phyloP scores from a whole-genome alignment of 2,888 invertebrate genomes.

The Phanerotoma sp. region DNA sequence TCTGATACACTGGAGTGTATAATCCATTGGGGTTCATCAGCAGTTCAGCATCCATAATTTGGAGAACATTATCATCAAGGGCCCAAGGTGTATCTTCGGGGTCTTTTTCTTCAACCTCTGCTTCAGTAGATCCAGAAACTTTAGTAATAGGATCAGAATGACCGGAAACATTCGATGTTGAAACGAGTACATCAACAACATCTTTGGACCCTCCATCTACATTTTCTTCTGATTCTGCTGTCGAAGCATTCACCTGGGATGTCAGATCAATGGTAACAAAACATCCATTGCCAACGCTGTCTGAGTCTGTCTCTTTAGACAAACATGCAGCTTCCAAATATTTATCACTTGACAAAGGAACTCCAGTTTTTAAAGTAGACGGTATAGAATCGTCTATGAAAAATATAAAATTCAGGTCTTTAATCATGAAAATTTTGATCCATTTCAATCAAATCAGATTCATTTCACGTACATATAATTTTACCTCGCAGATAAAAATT shows the following conservation, averaged over 20 bases:
- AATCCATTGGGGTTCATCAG: too few species aligned
- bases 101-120: background rate
- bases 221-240: background rate
- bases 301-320: background rate
- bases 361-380: too few species aligned
- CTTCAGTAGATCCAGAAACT: background rate
- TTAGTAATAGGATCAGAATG: background rate
- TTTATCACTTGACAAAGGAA: background rate
- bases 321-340: background rate
- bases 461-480: background rate
- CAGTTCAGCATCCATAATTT: background rate
- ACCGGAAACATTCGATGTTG: background rate
- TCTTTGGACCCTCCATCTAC: background rate
- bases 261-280: background rate
- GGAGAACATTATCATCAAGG: background rate
- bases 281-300: background rate
- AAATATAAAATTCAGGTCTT: background rate
- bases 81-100: background rate
- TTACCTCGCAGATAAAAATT: background rate
- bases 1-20: too few species aligned
- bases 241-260: background rate
- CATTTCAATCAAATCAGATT: background rate
- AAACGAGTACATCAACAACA: background rate
- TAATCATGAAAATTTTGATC: background rate
- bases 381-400: background rate